Evolutionary conservation across 2,113 vertebrate species (phyloP), one percentile per base, ranked within the genome.

Genomic region (Rhadina sibilatrix): DNA sequence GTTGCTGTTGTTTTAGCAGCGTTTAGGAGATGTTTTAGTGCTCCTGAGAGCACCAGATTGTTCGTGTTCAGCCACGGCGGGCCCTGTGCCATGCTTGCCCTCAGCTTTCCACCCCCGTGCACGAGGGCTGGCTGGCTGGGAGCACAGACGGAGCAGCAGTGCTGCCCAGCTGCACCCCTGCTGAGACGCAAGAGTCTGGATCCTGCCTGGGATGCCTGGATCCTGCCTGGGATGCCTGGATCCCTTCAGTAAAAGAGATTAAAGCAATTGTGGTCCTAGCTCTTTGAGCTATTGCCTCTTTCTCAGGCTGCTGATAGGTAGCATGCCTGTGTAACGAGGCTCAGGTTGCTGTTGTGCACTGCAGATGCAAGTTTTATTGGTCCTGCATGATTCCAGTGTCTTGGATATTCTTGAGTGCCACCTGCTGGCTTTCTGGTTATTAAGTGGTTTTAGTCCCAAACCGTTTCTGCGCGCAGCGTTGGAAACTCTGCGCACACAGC

Each of bases 361-460:
- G 89, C 86, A 81, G 88, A 54, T 65, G 35, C 46, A 77, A 71
- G 80, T 91, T 84, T 47, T 64, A 38, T 15, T 40, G 24, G 52
- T 50, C 76, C 79, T 69, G 40, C 61, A 21, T 3, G 1, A 44
- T 56, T 78, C 27, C 2, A 11, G 42, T 69, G 37, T 17, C 77
- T 71, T 76, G 53, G 25, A 12, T 79, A 44, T 96, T 93, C 87
- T 82, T 50, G 65, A 89, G 91, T 96, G 95, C 89, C 96, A 97
- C 72, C 94, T 96, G 18, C 91, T 93, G 95, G 94, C 65, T 82
- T 42, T 53, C 57, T 63, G 17, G 11, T 74, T 87, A 8, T n/a
- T 66, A 30, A 15, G 50, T 77, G 37, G 18, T n/a, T 87, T 77
- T 42, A 42, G 35, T 66, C 1, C 1, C 37, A 35, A 38, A 37